Evolutionary conservation across 2,888 invertebrate species (phyloP).

Genomic region (Timema cristinae): DNA sequence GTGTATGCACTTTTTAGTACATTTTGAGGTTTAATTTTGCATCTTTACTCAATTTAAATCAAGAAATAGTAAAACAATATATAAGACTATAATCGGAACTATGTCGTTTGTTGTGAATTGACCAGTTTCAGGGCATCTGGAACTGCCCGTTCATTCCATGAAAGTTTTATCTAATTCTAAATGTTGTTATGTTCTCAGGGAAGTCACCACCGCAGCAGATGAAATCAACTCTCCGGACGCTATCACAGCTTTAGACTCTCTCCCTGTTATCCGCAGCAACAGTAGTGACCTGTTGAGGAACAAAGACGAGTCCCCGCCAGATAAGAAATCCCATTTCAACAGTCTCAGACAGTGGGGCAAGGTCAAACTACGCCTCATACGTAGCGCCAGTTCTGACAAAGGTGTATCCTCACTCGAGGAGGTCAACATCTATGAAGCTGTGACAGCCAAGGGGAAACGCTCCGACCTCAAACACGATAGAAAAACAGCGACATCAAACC

Average conservation of each 20-base stretch:
- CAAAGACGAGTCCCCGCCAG: slow-evolving; percentile 59
- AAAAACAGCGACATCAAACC: slow-evolving; percentile 23
- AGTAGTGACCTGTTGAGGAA: slow-evolving; percentile 67
- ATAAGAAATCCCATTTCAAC: slow-evolving; percentile 70
- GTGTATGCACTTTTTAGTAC: too few species aligned
- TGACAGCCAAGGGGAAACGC: slow-evolving; percentile 48
- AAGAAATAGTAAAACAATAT: too few species aligned
- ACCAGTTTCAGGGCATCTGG: too few species aligned
- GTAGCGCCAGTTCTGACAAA: slow-evolving; percentile 48
- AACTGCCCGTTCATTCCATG: too few species aligned
- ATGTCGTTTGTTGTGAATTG: too few species aligned
- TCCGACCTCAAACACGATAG: slow-evolving; percentile 21
- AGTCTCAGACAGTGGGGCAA: slow-evolving; percentile 82
- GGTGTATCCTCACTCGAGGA: slow-evolving; percentile 46
- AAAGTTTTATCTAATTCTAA: too few species aligned
- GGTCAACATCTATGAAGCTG: slow-evolving; percentile 61
- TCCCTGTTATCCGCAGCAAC: slow-evolving; percentile 41
- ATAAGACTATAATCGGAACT: too few species aligned
- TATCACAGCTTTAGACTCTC: background rate
- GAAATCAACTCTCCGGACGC: background rate
- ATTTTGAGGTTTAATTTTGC: too few species aligned
- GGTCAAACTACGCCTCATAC: slow-evolving; percentile 68
- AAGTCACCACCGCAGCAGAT: slow-evolving; percentile 34
- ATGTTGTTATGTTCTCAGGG: slow-evolving; percentile 35
- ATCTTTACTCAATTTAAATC: too few species aligned